Evolutionary conservation across 2,113 vertebrate genomes (phyloP).

Genomic region (Pimephales promelas): DNA sequence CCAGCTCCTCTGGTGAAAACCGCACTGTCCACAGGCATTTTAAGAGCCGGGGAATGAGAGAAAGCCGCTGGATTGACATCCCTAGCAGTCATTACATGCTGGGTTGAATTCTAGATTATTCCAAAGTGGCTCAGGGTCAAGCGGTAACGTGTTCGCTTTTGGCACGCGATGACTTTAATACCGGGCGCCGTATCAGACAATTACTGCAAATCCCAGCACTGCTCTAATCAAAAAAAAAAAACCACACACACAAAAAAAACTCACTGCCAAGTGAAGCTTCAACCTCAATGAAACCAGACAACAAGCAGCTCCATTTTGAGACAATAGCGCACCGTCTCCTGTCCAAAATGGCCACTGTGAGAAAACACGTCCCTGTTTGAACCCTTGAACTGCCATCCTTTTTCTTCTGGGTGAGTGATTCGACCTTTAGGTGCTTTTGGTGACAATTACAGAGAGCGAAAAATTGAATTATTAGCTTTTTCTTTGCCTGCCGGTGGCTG

Average conservation of each 20-base stretch:
- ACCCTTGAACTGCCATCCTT: constrained; percentile 62
- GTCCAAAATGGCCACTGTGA: constrained; percentile 54
- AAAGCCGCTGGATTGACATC: constrained; percentile 98
- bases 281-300: constrained; percentile 35
- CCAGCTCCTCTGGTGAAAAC: constrained; percentile 22
- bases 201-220: constrained; percentile 93
- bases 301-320: constrained; percentile 57
- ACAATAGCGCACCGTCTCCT: constrained; percentile 46
- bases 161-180: constrained; percentile 99
- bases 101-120: constrained; percentile 99
- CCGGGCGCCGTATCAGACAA: constrained; percentile 99
- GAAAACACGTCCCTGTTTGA: constrained; percentile 56
- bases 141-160: constrained; percentile 98
- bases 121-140: constrained; percentile 99
- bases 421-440: constrained; percentile 81
- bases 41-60: constrained; percentile 81
- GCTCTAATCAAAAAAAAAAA: constrained; percentile 61
- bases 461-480: constrained; percentile 84
- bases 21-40: constrained; percentile 82
- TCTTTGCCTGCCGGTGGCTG: constrained; percentile 64
- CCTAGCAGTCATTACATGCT: constrained; percentile 99
- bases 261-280: not conserved
- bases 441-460: constrained; percentile 82
- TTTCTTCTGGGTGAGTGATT: constrained; percentile 76
- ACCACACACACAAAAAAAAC: not conserved